A percentile compares a stretch with the other conserved stretches of the same genome.
phyloP scores from a whole-genome alignment of 2,113 vertebrate genomes.

The Pomatorhinus ruficollis region DNA sequence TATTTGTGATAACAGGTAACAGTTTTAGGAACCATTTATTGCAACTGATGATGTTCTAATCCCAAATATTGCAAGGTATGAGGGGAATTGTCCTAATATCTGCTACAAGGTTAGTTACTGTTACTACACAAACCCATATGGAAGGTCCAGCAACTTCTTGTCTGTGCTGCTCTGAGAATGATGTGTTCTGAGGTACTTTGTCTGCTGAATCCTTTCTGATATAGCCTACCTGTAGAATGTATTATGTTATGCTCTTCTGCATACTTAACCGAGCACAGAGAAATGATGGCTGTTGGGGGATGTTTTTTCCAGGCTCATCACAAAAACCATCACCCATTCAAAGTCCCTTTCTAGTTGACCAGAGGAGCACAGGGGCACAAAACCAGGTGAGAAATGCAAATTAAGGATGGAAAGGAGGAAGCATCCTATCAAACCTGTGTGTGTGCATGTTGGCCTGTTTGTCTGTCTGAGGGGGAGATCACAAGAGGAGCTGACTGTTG shows the following conservation, averaged over 20 bases:
- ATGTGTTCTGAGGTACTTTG: neutral
- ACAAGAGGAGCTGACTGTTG: neutral
- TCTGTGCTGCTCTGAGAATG: neutral
- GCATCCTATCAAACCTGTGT: neutral
- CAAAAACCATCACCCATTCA: neutral
- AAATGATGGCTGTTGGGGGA: neutral
- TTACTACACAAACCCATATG: neutral
- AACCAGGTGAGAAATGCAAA: neutral
- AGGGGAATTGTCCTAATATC: neutral
- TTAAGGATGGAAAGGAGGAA: neutral
- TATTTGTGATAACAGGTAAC: neutral
- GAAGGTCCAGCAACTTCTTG: neutral
- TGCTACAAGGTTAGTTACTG: neutral
- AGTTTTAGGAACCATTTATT: neutral
- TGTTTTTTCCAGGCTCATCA: neutral
- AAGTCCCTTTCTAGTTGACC: neutral
- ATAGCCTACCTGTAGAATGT: neutral
- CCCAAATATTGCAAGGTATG: neutral
- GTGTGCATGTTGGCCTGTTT: neutral
- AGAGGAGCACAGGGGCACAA: neutral
- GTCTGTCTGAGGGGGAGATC: neutral
- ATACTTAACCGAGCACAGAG: neutral
- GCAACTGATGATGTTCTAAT: neutral
- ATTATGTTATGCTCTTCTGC: neutral
- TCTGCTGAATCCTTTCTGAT: neutral